Base-by-base conservation (phyloP, 1,140 invertebrate species). In the Aporrectodea caliginosa region DNA sequence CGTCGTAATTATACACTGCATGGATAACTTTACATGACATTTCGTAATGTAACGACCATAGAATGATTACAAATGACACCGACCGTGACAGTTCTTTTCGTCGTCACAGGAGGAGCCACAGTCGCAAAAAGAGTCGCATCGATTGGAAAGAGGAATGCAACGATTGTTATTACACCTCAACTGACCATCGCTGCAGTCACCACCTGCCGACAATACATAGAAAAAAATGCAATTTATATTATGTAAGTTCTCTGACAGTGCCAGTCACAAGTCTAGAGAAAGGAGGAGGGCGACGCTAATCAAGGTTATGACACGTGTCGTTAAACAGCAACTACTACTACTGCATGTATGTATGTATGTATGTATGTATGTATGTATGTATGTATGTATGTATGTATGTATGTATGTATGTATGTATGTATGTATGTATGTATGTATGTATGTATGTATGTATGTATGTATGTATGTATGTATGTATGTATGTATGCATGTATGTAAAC, bases 331-430 rank as follows among this genome's bases (percentile, higher is more conserved):
- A 68, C 58, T 27, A 68, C 14, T 27, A 27, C 58, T 68, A 68
- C 14, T 68, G 58, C 27, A 68, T 68, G 58, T 68, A 68, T 68
- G 58, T 68, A 27, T 68, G 58, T 68, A 68, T 68, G 58, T 68
- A 68, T 27, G 58, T 68, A 68, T 68, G 58, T 68, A 68, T 68
- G 58, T 68, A 68, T 68, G 58, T 68, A 27, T 68, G 58, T 68
- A 68, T 68, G 58, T 68, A 68, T 27, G 58, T 68, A 68, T 68
- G 58, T 68, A 68, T 68, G 58, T 68, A 68, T 68, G 58, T 68
- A 27, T 68, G 58, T 68, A 68, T 68, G 58, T 68, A 68, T 27
- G 58, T 68, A 68, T 68, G 58, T 68, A 68, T 68, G 58, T 68
- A 68, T 68, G n/a, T n/a, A n/a, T n/a, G n/a, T n/a, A n/a, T n/a